Percentiles rank a stretch among this genome's conserved stretches.
phyloP scores from a whole-genome alignment of 2,113 vertebrate species.

The Ptilorrhoa leucosticta region DNA sequence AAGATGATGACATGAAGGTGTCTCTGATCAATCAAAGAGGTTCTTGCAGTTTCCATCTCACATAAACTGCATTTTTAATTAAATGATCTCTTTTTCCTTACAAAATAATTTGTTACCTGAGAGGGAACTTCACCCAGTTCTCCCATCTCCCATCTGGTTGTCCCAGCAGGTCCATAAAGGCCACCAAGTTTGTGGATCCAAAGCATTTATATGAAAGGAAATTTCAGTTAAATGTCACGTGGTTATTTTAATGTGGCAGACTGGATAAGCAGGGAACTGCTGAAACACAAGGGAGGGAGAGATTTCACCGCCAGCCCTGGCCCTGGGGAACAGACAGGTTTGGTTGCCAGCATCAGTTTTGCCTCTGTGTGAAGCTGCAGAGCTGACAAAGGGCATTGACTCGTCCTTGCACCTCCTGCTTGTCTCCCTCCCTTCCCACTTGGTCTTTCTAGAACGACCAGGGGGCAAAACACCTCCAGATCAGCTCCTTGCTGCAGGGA shows the following conservation, averaged over 20 bases:
- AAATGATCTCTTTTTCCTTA: background rate
- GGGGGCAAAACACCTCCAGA: background rate
- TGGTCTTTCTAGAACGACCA: background rate
- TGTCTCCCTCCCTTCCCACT: background rate
- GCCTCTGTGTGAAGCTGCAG: background rate
- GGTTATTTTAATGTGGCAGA: background rate
- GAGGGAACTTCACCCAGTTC: background rate
- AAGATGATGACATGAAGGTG: background rate
- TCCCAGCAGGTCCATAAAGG: background rate
- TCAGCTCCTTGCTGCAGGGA: background rate
- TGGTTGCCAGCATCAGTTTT: background rate
- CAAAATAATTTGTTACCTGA: background rate
- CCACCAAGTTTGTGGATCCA: background rate
- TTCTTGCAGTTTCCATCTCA: background rate
- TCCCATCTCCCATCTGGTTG: background rate
- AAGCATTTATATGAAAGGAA: background rate
- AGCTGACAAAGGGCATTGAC: background rate
- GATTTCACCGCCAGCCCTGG: background rate
- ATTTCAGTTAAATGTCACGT: background rate
- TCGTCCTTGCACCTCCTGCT: background rate
- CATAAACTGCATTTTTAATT: background rate
- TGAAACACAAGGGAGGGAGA: background rate
- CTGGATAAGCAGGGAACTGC: accelerated
- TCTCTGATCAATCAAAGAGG: background rate
- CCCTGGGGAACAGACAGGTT: background rate